These are phyloP conservation scores for Tyria jacobaeae DNA, from an alignment of 2,888 invertebrate species.

Conservation along the genomic window DNA sequence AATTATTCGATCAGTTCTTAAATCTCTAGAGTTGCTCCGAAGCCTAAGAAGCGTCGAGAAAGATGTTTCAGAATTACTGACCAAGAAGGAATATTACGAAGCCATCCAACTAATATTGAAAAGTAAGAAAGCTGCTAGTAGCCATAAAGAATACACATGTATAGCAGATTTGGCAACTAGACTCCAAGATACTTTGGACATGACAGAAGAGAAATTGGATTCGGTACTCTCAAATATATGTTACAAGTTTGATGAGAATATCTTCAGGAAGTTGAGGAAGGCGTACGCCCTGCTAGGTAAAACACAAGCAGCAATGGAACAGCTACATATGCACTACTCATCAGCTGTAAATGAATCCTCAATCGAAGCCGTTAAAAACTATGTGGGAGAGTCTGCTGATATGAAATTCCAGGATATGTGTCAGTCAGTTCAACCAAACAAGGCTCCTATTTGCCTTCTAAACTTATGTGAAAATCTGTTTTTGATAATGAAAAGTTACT, in stretches of 20 bases:
- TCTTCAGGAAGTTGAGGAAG: slow-evolving; percentile 93
- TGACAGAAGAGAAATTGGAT: slow-evolving; percentile 97
- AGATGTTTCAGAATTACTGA: slow-evolving; percentile 92
- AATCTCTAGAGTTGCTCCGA: slow-evolving; percentile 87
- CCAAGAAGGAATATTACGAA: slow-evolving; percentile 94
- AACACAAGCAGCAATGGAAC: slow-evolving; percentile 97
- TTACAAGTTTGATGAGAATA: slow-evolving; percentile 91
- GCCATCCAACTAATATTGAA: slow-evolving; percentile 96
- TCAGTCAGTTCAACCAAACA: slow-evolving; percentile 78
- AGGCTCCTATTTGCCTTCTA: slow-evolving; percentile 89
- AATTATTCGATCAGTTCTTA: slow-evolving; percentile 92
- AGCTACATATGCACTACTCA: slow-evolving; percentile 97
- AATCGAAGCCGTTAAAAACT: slow-evolving; percentile 86
- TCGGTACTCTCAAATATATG: slow-evolving; percentile 92
- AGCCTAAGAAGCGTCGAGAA: slow-evolving; percentile 93
- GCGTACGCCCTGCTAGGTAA: slow-evolving; percentile 97
- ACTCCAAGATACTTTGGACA: slow-evolving; percentile 95
- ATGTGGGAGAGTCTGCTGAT: slow-evolving; percentile 69
- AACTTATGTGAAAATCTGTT: slow-evolving; percentile 96
- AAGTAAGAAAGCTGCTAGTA: slow-evolving; percentile 94
- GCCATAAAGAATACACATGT: slow-evolving; percentile 95
- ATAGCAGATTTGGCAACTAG: slow-evolving; percentile 95
- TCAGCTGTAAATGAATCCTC: slow-evolving; percentile 95
- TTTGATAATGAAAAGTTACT: slow-evolving; percentile 92
- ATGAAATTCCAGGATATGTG: slow-evolving; percentile 93